Conservation (phyloP, 2,797 vertebrate genomes). For the Halcyon badia region DNA sequence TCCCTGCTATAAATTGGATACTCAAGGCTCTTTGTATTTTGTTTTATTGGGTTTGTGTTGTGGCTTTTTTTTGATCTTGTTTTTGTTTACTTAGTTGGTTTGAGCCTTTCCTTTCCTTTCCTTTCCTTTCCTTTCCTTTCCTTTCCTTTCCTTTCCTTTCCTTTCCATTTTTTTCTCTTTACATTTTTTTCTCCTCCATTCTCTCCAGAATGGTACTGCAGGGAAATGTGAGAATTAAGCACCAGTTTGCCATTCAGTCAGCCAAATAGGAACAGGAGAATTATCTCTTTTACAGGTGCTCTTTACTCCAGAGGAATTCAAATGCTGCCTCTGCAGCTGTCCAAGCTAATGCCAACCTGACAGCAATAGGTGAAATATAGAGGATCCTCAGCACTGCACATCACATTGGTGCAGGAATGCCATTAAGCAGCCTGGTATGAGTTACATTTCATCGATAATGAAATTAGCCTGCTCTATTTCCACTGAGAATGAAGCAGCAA, state of each 20-base stretch:
- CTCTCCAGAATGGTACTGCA: neutral
- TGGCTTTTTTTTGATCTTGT: neutral
- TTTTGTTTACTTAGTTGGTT: neutral
- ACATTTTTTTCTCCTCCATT: neutral
- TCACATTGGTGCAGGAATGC: neutral
- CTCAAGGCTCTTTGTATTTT: neutral
- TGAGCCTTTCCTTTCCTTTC: no score
- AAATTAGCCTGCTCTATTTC: conserved; percentile 14
- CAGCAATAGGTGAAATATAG: neutral
- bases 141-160: no score
- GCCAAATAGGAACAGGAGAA: neutral
- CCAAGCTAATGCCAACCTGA: neutral
- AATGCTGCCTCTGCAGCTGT: neutral
- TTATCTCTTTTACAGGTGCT: neutral
- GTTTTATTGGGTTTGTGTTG: neutral
- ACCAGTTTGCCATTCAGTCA: neutral
- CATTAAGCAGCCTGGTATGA: neutral
- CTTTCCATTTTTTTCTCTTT: neutral
- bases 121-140: neutral
- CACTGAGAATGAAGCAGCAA: conserved; percentile 23
- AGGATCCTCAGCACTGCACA: neutral
- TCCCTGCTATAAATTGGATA: neutral
- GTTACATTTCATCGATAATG: neutral
- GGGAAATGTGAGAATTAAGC: neutral
- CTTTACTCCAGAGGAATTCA: neutral